phyloP scores from a whole-genome alignment of 2,113 vertebrate species.

The Steatornis caripensis region DNA sequence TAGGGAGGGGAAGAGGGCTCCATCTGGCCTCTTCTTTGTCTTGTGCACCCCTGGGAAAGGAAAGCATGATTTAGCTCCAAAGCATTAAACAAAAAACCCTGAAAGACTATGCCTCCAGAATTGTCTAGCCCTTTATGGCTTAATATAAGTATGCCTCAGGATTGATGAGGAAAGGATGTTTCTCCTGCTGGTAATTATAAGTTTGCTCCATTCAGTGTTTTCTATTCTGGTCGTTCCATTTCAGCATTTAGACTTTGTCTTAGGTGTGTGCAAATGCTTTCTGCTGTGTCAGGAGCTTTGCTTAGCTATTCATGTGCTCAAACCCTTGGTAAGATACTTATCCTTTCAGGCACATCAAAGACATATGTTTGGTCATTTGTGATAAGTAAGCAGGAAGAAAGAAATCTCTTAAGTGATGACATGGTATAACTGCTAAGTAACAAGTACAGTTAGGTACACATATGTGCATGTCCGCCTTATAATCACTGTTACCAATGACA shows the following conservation, averaged over 20 bases:
- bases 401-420: neutral
- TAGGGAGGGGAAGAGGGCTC: neutral
- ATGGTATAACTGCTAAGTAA: neutral
- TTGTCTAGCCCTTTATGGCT: neutral
- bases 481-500: neutral
- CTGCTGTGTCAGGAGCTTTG: conserved; percentile 21
- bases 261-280: neutral
- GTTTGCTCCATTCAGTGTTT: conserved; percentile 31
- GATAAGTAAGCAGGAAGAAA: conserved; percentile 8
- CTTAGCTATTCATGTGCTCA: conserved; percentile 34
- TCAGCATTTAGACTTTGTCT: conserved; percentile 1
- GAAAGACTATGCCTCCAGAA: conserved; percentile 6
- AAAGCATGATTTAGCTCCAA: conserved; percentile 15
- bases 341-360: conserved; percentile 60
- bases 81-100: neutral
- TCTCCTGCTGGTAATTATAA: conserved; percentile 31
- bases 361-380: conserved; percentile 9
- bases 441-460: neutral
- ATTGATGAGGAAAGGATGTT: conserved; percentile 40
- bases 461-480: neutral
- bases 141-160: neutral
- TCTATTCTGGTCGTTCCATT: neutral
- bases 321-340: neutral
- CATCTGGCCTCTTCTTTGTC: conserved; percentile 48
- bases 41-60: conserved; percentile 29